These are phyloP conservation scores for Holacanthella duospinosa DNA, from an alignment of 2,888 invertebrate genomes.

Conservation along the genomic window DNA sequence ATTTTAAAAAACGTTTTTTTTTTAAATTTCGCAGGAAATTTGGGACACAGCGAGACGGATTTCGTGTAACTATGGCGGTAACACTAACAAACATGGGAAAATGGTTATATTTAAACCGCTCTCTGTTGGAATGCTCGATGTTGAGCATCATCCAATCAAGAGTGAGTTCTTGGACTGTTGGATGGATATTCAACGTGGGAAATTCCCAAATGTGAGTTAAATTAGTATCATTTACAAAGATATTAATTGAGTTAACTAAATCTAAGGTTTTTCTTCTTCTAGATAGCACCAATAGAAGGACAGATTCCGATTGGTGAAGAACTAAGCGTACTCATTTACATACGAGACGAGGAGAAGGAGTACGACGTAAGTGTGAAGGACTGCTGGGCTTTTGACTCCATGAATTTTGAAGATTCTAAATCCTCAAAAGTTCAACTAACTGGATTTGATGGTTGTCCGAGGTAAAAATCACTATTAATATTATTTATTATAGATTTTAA, in stretches of 20 bases:
- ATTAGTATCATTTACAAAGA: neutral
- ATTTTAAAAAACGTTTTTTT: too few species aligned
- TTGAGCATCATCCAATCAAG: conserved; percentile 53
- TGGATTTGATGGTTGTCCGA: conserved; percentile 56
- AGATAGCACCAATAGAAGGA: conserved; percentile 52
- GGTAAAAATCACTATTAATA: conserved; percentile 45
- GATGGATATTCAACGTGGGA: conserved; percentile 64
- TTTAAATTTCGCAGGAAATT: conserved; percentile 43
- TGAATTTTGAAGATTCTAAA: conserved; percentile 50
- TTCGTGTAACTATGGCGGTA: conserved; percentile 44
- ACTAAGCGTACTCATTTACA: conserved; percentile 57
- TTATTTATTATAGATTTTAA: neutral
- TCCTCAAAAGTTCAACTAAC: conserved; percentile 56
- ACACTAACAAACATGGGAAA: conserved; percentile 29
- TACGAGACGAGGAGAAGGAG: conserved; percentile 53
- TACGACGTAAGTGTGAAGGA: conserved; percentile 60
- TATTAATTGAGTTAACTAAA: neutral
- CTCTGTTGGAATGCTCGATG: conserved; percentile 58
- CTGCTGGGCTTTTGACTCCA: conserved; percentile 61
- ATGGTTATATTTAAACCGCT: conserved; percentile 50
- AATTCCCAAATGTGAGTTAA: conserved; percentile 54
- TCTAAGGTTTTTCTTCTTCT: conserved; percentile 22
- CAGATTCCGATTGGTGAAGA: conserved; percentile 60
- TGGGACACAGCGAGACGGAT: conserved; percentile 57
- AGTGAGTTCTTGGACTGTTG: conserved; percentile 56